Conservation (phyloP, 2,113 vertebrate genomes). For the Lepus americanus region DNA sequence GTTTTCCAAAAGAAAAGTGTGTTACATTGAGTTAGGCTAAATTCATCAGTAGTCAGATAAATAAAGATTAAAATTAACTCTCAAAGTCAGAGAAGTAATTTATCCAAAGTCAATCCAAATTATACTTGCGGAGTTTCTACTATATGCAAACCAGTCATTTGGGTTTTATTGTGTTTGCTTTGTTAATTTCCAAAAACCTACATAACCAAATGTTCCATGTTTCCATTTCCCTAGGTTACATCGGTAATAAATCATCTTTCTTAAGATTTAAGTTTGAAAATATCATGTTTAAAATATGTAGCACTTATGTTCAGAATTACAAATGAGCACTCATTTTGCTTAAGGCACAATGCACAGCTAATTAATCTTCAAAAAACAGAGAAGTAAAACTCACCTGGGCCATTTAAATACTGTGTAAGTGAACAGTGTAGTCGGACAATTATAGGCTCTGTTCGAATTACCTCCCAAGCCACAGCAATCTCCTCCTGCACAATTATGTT, state of each 20-base stretch:
- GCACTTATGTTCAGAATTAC: neutral
- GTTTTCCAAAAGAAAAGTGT: neutral
- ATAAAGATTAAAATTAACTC: slow-evolving; percentile 26
- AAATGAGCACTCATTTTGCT: neutral
- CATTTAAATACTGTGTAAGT: slow-evolving; percentile 94
- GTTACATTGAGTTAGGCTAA: neutral
- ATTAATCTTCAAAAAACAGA: slow-evolving; percentile 48
- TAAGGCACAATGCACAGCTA: neutral
- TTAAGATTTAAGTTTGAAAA: neutral
- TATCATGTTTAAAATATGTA: neutral
- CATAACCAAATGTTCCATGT: neutral
- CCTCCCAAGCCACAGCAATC: slow-evolving; percentile 95
- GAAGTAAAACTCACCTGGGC: slow-evolving; percentile 89
- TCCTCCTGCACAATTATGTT: slow-evolving; percentile 90
- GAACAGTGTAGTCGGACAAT: slow-evolving; percentile 95
- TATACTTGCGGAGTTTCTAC: neutral
- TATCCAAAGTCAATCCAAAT: neutral
- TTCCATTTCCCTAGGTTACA: neutral
- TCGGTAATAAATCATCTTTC: neutral
- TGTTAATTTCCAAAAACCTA: slow-evolving; percentile 43
- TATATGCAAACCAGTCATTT: neutral
- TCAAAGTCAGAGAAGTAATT: slow-evolving; percentile 7
- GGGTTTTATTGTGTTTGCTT: neutral
- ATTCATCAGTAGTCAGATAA: slow-evolving; percentile 12
- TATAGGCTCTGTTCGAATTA: slow-evolving; percentile 94